phyloP scores from a whole-genome alignment of 2,113 vertebrate genomes.

The Anolis sagrei region DNA sequence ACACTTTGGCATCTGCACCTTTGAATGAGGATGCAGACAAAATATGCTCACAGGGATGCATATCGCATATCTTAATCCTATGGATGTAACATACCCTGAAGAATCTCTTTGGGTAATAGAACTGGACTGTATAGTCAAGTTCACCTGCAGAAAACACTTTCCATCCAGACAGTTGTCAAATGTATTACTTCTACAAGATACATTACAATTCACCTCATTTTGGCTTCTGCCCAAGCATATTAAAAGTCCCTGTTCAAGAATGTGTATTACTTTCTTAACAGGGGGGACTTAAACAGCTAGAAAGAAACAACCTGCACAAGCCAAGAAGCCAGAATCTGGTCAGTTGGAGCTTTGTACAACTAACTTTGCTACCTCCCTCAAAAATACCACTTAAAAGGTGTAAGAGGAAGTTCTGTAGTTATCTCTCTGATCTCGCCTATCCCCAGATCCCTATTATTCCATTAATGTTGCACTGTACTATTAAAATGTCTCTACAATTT shows the following conservation, averaged over 20 bases:
- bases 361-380: neutral
- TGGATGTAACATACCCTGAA: conserved; percentile 1
- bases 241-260: neutral
- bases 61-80: conserved; percentile 11
- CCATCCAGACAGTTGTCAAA: fast-evolving
- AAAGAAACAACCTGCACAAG: neutral
- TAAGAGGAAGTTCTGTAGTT: neutral
- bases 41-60: neutral
- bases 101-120: conserved; percentile 13
- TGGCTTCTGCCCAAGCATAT: fast-evolving
- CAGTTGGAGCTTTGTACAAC: neutral
- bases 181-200: conserved; percentile 5
- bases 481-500: neutral
- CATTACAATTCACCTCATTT: neutral
- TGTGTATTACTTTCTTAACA: neutral
- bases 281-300: neutral
- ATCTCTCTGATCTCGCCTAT: neutral
- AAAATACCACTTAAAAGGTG: neutral
- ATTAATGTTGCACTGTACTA: neutral
- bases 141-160: conserved; percentile 21
- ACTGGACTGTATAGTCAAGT: neutral
- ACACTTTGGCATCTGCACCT: conserved; percentile 41
- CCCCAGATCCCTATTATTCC: neutral
- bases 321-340: neutral
- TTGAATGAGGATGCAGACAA: conserved; percentile 26